These are phyloP conservation scores for Gorsachius goisagi DNA, from an alignment of 2,113 vertebrate genomes.

Conservation along the genomic window DNA sequence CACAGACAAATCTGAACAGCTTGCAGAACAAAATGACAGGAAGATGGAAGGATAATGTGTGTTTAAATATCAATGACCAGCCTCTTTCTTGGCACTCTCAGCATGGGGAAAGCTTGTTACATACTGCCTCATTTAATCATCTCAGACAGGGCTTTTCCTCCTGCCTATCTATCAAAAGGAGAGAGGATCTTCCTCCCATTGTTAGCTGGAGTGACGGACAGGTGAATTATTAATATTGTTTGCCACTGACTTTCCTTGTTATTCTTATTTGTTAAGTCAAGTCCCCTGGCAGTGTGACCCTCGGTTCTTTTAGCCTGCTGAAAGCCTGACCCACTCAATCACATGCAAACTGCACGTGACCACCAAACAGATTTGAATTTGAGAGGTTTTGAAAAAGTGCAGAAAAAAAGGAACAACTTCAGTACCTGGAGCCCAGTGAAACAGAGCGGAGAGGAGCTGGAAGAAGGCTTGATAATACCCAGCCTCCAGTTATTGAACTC, in stretches of 20 bases:
- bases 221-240: slow-evolving; percentile 70
- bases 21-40: slow-evolving; percentile 65
- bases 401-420: not conserved
- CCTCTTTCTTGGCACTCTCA: slow-evolving; percentile 51
- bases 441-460: not conserved
- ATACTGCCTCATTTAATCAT: slow-evolving; percentile 60
- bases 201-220: slow-evolving; percentile 33
- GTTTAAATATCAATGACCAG: slow-evolving; percentile 64
- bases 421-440: not conserved
- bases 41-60: slow-evolving; percentile 66
- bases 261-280: slow-evolving; percentile 50
- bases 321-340: not conserved
- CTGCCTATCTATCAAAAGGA: slow-evolving; percentile 37
- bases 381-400: not conserved
- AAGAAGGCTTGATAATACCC: not conserved
- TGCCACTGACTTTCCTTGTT: slow-evolving; percentile 13
- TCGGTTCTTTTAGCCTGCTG: not conserved
- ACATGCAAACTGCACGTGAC: not conserved
- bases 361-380: not conserved
- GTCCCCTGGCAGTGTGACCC: not conserved
- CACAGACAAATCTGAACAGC: slow-evolving; percentile 51
- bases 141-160: slow-evolving; percentile 50
- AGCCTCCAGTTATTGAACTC: slow-evolving; percentile 18
- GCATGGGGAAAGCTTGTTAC: slow-evolving; percentile 47
- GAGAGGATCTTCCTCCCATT: slow-evolving; percentile 30